These are phyloP conservation scores for Ammodytes marinus DNA, from an alignment of 2,113 vertebrate genomes.

Conservation along the genomic window DNA sequence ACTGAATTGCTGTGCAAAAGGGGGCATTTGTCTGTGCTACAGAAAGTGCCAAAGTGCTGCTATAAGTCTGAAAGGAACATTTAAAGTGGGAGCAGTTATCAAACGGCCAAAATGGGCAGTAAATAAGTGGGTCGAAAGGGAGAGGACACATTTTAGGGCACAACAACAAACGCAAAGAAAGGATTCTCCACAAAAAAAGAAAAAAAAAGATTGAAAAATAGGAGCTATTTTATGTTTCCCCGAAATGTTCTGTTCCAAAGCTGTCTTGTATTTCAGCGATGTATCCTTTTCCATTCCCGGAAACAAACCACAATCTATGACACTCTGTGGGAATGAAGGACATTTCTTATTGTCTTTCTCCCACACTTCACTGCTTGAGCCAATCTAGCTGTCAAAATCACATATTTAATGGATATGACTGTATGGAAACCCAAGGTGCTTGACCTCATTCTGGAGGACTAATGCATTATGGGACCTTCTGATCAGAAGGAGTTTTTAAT, in stretches of 20 bases:
- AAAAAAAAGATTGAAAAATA: slow-evolving; percentile 11
- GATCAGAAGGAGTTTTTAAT: slow-evolving; percentile 70
- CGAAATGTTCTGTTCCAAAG: slow-evolving; percentile 30
- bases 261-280: slow-evolving; percentile 4
- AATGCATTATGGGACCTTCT: slow-evolving; percentile 63
- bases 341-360: slow-evolving; percentile 33
- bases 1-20: slow-evolving; percentile 4
- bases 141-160: slow-evolving; percentile 26
- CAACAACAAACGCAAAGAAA: background rate
- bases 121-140: slow-evolving; percentile 13
- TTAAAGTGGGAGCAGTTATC: slow-evolving; percentile 21
- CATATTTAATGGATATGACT: slow-evolving; percentile 64
- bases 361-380: slow-evolving; percentile 1
- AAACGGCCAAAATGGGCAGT: slow-evolving; percentile 25
- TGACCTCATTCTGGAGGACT: slow-evolving; percentile 72
- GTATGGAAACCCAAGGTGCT: slow-evolving; percentile 50
- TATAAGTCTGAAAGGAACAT: slow-evolving; percentile 17
- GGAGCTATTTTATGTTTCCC: slow-evolving; percentile 32
- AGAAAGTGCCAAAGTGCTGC: slow-evolving; percentile 10
- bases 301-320: slow-evolving; percentile 26
- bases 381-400: slow-evolving; percentile 44
- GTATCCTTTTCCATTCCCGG: slow-evolving; percentile 19
- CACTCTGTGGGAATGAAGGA: slow-evolving; percentile 7
- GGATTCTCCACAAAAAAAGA: slow-evolving; percentile 10
- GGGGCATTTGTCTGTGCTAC: slow-evolving; percentile 5